These are phyloP conservation scores for Carcinoscorpius rotundicauda DNA, from an alignment of 1,140 invertebrate genomes.

Conservation along the genomic window DNA sequence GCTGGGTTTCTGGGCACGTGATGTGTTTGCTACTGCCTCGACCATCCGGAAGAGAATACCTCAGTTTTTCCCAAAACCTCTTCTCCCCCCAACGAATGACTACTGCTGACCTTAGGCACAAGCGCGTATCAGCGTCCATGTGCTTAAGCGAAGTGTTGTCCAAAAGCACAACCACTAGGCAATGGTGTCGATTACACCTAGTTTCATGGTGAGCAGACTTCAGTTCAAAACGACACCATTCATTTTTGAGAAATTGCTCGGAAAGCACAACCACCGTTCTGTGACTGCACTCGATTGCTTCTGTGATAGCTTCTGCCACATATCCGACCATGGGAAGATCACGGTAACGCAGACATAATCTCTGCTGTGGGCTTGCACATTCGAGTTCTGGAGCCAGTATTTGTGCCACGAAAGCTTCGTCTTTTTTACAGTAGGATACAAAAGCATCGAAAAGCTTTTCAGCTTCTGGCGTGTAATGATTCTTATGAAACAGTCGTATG, in stretches of 20 bases:
- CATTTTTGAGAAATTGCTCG: conserved; percentile 83
- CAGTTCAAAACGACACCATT: conserved; percentile 89
- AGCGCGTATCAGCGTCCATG: conserved; percentile 18
- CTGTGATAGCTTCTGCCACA: conserved; percentile 48
- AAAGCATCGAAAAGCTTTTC: conserved; percentile 86
- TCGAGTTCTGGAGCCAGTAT: conserved; percentile 72
- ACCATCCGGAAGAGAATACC: conserved; percentile 71
- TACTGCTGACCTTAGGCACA: conserved; percentile 19
- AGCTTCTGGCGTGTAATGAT: conserved; percentile 45
- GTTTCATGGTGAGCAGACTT: conserved; percentile 83
- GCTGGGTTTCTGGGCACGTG: conserved; percentile 15
- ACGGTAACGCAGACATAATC: conserved; percentile 34
- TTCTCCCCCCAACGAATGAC: conserved; percentile 50
- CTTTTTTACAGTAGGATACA: conserved; percentile 81
- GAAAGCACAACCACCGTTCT: conserved; percentile 81
- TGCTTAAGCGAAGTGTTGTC: conserved; percentile 16
- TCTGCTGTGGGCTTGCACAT: conserved; percentile 49
- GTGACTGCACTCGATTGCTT: conserved; percentile 77
- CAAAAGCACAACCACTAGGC: conserved; percentile 59
- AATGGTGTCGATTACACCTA: conserved; percentile 47
- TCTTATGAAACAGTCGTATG: conserved; percentile 50
- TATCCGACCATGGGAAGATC: conserved; percentile 30
- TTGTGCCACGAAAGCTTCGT: conserved; percentile 76
- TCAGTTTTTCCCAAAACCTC: conserved; percentile 85
- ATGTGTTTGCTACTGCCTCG: conserved; percentile 7